Evolutionary conservation across 1,140 invertebrate genomes (phyloP), one percentile per base, ranked within the genome.

Genomic region (Ceratina calcarata): DNA sequence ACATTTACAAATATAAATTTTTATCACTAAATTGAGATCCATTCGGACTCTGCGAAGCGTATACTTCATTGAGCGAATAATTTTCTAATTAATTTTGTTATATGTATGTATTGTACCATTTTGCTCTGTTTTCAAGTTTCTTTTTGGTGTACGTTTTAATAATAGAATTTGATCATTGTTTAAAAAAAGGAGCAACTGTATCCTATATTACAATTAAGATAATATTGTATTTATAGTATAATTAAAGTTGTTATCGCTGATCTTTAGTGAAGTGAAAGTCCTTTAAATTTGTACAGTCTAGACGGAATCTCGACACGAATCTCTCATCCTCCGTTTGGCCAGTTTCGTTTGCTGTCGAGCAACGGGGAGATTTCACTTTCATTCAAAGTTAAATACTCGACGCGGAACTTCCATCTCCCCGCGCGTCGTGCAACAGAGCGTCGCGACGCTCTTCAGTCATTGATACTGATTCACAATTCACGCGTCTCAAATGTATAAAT

Each of bases 401-500:
- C 79, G 82, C 81, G 61, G 83, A 90, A 90, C 82, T 90, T 90
- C 64, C 60, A 69, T 57, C 57, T 82, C 58, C 67, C 27, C 69
- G 37, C 37, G 20, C 18, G 51, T 65, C 81, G 27, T 32, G 37
- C 6, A 45, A 45, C 37, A 45, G 3, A 2, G 37, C 37, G 37
- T 45, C 37, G 37, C 37, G 37, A 10, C 37, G 37, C 84, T 84
- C 86, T 86, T 88, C 88, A 91, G 89, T 91, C 89, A 91, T 91
- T 91, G 86, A 89, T 87, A 89, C 89, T 73, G 82, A 82, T 87
- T 90, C 87, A 85, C 89, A 87, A 16, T 45, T 45, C 37, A 45
- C 90, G 86, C 87, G 84, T 86, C 88, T 83, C 82, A 81, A 90
- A 90, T 88, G 88, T 88, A 89, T 91, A 90, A 91, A 91, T 91